Evolutionary conservation across 1,140 invertebrate genomes (phyloP), one percentile per base, ranked within the genome.

Genomic region (Trichonephila clavipes): DNA sequence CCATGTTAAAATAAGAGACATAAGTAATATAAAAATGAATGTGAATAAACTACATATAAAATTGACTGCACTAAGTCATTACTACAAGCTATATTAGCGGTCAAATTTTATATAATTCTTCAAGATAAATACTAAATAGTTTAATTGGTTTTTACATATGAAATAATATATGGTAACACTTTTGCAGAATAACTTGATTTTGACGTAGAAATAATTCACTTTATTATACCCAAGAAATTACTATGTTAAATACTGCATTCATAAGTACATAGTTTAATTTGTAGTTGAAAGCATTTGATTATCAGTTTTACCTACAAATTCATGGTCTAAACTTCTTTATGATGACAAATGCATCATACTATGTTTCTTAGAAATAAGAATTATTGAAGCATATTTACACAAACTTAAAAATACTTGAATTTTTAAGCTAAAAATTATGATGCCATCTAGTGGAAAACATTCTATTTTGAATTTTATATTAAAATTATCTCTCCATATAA

Each of bases 281-380:
- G 90, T 85, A 85, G 90, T 92, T 92, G 90, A 92, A 92, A 92
- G 90, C 90, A 92, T 92, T 92, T 92, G 90, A 44, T 85, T 34
- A 83, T 83, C 85, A 88, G 86, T 64, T 77, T 28, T 40, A 88
- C 18, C 19, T 66, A 88, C 86, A 88, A 88, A 88, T 88, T 88
- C 86, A 88, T 88, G 86, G 86, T 64, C 86, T 85, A 85, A 59
- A 85, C 44, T 59, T 59, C 18, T 19, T 40, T 16, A 40, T 34
- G 14, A 77, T 12, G 24, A 28, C 8, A 28, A 69, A 69, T 14
- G n/a, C 66, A 24, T 24, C 24, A 69, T 3, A 12, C 66, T 69
- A 69, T 0, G 19, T 69, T 51, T 69, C 66, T 24, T 69, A 12
- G 7, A 28, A 69, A 69, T 69, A n/a, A 69, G 66, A 69, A 69